A percentile compares a stretch with the other conserved stretches of the same genome.
Evolutionary conservation across 2,113 vertebrate genomes (phyloP).

Genomic region (Panthera uncia): DNA sequence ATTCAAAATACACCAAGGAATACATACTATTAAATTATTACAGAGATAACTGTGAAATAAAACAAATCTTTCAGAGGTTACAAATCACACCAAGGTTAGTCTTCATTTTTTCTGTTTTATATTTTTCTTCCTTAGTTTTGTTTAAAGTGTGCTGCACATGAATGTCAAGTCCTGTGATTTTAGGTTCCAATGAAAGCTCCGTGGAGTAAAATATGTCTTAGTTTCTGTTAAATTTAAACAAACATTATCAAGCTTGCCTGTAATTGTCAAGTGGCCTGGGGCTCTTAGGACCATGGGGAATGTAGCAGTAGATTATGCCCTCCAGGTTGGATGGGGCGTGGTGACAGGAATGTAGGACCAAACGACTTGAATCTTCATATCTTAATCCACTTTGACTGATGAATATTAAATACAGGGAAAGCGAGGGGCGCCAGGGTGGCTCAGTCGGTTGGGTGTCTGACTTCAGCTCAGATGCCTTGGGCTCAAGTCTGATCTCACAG

Average conservation of each 20-base stretch:
- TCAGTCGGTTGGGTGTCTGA: no score
- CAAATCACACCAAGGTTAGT: background rate
- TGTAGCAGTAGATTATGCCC: background rate
- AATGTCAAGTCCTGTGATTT: background rate
- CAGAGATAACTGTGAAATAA: background rate
- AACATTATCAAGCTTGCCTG: background rate
- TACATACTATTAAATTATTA: background rate
- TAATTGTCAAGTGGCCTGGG: background rate
- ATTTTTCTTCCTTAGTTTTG: background rate
- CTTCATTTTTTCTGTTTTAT: background rate
- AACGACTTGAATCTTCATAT: background rate
- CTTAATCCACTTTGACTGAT: background rate
- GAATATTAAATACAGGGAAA: background rate
- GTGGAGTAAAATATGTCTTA: background rate
- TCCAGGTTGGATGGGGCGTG: background rate
- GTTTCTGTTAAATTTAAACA: slow-evolving; percentile 1
- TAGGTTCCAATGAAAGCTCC: background rate
- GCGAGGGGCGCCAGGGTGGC: no score
- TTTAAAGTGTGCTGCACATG: background rate
- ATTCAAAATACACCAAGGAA: slow-evolving; percentile 23
- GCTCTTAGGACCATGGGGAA: background rate
- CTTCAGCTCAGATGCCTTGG: no score
- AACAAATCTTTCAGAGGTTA: background rate
- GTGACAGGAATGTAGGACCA: background rate
- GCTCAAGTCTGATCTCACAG: no score